Conservation (phyloP, 2,888 invertebrate species). For the Mycalesis mineus region DNA sequence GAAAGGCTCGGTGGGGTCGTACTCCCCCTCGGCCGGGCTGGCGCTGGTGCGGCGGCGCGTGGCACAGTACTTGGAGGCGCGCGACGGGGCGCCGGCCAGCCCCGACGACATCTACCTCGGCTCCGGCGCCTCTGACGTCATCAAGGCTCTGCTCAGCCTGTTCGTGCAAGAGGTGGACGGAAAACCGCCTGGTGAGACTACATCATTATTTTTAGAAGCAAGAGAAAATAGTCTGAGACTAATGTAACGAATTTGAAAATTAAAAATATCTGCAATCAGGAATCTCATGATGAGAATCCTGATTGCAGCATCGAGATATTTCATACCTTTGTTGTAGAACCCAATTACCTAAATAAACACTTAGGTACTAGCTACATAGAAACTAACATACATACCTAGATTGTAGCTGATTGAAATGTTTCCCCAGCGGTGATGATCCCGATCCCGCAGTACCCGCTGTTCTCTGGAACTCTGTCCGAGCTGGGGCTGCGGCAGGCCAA, state of each 20-base stretch:
- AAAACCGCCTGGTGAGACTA: conserved; percentile 74
- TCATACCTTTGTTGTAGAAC: too few relatives aligned
- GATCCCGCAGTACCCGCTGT: conserved; percentile 98
- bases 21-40: conserved; percentile 92
- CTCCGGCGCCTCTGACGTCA: conserved; percentile 94
- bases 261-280: too few relatives aligned
- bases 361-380: too few relatives aligned
- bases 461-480: conserved; percentile 95
- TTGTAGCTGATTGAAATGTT: too few relatives aligned
- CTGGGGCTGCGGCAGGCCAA: conserved; percentile 88
- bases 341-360: too few relatives aligned
- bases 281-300: too few relatives aligned
- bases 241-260: too few relatives aligned
- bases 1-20: conserved; percentile 91
- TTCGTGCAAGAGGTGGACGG: conserved; percentile 75
- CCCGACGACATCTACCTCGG: conserved; percentile 90
- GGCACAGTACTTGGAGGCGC: conserved; percentile 84
- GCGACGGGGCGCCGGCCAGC: conserved; percentile 82
- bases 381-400: too few relatives aligned
- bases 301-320: too few relatives aligned
- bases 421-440: conserved; percentile 92
- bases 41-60: conserved; percentile 89
- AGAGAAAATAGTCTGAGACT: too few relatives aligned
- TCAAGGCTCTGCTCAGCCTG: conserved; percentile 88
- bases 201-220: too few relatives aligned